Conservation (phyloP, 2,113 vertebrate species). For the Laterallus jamaicensis region DNA sequence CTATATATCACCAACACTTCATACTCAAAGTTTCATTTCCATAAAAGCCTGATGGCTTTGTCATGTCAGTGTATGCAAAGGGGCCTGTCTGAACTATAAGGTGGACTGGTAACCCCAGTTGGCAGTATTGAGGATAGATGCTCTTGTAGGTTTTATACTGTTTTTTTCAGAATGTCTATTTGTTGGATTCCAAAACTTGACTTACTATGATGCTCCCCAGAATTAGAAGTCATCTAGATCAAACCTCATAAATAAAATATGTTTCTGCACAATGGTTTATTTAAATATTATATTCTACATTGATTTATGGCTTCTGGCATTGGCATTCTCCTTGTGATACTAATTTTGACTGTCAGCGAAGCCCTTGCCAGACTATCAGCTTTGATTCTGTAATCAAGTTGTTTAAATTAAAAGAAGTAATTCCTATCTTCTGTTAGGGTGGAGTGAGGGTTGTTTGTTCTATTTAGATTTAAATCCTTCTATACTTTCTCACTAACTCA, state of each 20-base stretch:
- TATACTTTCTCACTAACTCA: not conserved
- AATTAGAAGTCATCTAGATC: not conserved
- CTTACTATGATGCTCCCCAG: not conserved
- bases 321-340: not conserved
- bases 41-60: not conserved
- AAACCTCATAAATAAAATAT: not conserved
- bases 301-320: not conserved
- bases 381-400: slow-evolving; percentile 17
- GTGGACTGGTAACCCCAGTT: not conserved
- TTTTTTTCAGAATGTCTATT: not conserved
- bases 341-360: not conserved
- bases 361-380: not conserved
- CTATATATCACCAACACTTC: not conserved
- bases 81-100: not conserved
- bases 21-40: not conserved
- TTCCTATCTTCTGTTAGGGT: not conserved
- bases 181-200: not conserved
- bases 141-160: not conserved
- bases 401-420: slow-evolving; percentile 21
- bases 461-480: slow-evolving; percentile 11
- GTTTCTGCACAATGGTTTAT: not conserved
- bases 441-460: not conserved
- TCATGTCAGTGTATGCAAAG: not conserved
- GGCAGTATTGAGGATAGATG: not conserved
- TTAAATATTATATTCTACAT: not conserved